Evolutionary conservation across 2,888 invertebrate genomes (phyloP).

Genomic region (Lasioglossum pauxillum): DNA sequence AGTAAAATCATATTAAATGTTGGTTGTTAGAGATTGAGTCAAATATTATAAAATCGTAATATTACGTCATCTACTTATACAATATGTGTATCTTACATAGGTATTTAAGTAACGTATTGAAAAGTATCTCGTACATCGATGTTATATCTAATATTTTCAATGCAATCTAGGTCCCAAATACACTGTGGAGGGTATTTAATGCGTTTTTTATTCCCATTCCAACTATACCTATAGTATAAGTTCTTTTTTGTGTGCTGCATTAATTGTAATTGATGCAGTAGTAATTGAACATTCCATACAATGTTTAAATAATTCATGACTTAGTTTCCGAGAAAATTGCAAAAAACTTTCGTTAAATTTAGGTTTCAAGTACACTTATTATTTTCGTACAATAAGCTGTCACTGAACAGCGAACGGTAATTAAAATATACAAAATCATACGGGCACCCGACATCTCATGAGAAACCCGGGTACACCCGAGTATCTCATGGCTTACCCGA

Average conservation of each 20-base stretch:
- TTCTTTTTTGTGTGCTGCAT: neutral
- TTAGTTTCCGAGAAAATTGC: too few relatives aligned
- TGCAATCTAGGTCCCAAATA: conserved; percentile 80
- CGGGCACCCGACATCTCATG: too few relatives aligned
- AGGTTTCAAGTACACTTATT: too few relatives aligned
- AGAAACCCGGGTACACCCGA: too few relatives aligned
- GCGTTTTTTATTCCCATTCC: conserved; percentile 16
- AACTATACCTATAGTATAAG: neutral
- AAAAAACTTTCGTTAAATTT: too few relatives aligned
- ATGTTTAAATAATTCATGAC: too few relatives aligned
- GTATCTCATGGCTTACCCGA: too few relatives aligned
- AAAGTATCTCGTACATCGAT: conserved; percentile 75
- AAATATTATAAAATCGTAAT: conserved; percentile 71
- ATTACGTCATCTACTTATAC: conserved; percentile 71
- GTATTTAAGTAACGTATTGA: conserved; percentile 72
- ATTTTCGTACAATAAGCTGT: too few relatives aligned
- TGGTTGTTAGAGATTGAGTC: conserved; percentile 77
- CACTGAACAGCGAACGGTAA: too few relatives aligned
- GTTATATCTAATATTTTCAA: conserved; percentile 79
- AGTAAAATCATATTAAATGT: conserved; percentile 77
- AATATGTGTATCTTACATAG: conserved; percentile 72
- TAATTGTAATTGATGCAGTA: too few relatives aligned
- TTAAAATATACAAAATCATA: too few relatives aligned
- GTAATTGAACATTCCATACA: too few relatives aligned
- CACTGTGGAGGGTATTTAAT: conserved; percentile 73